Evolutionary conservation across 2,797 vertebrate species (phyloP), one percentile per base, ranked within the genome.

Genomic region (Prionace glauca): DNA sequence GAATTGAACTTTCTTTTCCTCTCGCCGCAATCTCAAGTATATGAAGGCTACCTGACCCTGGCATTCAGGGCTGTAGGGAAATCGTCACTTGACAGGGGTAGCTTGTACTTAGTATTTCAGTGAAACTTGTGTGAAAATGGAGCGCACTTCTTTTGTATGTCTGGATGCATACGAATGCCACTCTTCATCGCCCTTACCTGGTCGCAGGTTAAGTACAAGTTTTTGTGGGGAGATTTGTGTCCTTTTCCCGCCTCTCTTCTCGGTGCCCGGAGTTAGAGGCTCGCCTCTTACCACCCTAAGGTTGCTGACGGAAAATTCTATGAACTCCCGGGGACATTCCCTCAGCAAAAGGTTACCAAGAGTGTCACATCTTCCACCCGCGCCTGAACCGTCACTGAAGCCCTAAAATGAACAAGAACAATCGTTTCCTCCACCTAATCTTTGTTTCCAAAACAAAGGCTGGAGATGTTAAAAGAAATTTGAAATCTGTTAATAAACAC

Each of bases 171-270:
- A 84, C 41, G 36, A 84, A n/a, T 9, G 18, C 60, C 32, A 62
- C 32, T 36, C n/a, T 24, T 50, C n/a, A 41, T 41, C 8, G 18
- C 67, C 5, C 36, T 95, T 97, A 99, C 99, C 99, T 97, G 98
- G 98, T 96, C 99, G 97, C 95, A 99, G 97, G 95, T 98, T 97
- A 92, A 99, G 97, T 74, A 97, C 96, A 97, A 99, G 97, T 96
- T 98, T 99, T 97, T 99, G 99, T 29, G 99, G 99, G 26, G 98
- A 97, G 96, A 99, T 98, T 97, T 99, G 99, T 67, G 98, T 98
- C 96, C 97, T 97, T 96, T 98, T 98, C 22, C 96, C 96, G 65
- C 95, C 97, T 62, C 96, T 97, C 0, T 96, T 97, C 96, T 97
- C 98, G 95, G 97, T 97, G 2, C 96, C 97, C 96, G 96, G 18